Evolutionary conservation across 2,888 invertebrate genomes (phyloP).

Genomic region (Panzeria rudis): DNA sequence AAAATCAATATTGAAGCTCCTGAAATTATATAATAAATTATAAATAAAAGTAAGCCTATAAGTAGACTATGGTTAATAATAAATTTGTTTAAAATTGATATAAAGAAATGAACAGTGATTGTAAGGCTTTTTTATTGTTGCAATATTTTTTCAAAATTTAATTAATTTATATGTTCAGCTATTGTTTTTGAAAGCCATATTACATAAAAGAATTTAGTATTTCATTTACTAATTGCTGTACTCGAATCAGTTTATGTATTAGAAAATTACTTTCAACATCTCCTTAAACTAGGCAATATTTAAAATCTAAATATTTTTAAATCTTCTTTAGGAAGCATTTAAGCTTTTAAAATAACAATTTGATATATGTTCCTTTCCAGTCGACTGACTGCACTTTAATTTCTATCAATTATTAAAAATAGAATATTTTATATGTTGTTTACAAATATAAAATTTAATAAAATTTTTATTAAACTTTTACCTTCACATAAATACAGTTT

Average conservation of each 20-base stretch:
- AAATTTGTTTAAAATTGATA: background rate
- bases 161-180: background rate
- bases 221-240: background rate
- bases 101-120: background rate
- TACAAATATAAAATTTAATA: constrained; percentile 17
- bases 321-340: background rate
- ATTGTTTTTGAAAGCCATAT: background rate
- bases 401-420: constrained; percentile 25
- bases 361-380: constrained; percentile 14
- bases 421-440: background rate
- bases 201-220: background rate
- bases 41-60: constrained; percentile 1
- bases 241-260: background rate
- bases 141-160: background rate
- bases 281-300: background rate
- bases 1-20: constrained; percentile 3
- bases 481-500: constrained; percentile 2
- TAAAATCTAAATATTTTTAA: background rate
- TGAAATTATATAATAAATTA: background rate
- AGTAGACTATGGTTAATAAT: background rate
- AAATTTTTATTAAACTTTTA: constrained; percentile 40
- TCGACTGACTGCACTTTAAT: constrained; percentile 30
- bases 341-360: background rate
- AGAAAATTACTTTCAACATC: background rate
- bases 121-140: background rate